Evolutionary conservation across 2,888 invertebrate genomes (phyloP).

Genomic region (Cryptocephalus moraei): DNA sequence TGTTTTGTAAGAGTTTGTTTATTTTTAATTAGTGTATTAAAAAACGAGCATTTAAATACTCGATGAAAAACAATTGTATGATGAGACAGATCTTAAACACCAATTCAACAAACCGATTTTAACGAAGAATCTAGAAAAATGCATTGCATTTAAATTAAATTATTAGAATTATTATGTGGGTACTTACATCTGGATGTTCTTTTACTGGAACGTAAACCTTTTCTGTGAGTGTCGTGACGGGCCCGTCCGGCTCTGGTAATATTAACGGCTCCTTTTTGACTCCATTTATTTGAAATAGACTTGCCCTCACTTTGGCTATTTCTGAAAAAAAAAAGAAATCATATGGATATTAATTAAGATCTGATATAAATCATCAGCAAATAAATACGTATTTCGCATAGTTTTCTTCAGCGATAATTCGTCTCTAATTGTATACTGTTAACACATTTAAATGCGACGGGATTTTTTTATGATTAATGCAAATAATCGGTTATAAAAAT

Average conservation of each 20-base stretch:
- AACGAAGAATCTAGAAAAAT: too few relatives aligned
- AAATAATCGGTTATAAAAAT: background rate
- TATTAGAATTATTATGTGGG: slow-evolving; percentile 10
- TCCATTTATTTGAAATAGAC: slow-evolving; percentile 98
- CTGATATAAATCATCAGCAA: too few relatives aligned
- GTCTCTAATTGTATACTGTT: too few relatives aligned
- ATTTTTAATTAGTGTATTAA: too few relatives aligned
- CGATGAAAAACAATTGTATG: too few relatives aligned
- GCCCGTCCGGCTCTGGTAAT: slow-evolving; percentile 84
- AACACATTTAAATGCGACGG: background rate
- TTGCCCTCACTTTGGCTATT: slow-evolving; percentile 95
- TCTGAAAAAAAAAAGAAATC: slow-evolving; percentile 59
- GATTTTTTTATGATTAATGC: background rate
- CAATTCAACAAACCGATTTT: too few relatives aligned
- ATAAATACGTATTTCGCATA: too few relatives aligned
- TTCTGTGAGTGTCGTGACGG: slow-evolving; percentile 88
- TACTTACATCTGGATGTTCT: slow-evolving; percentile 99
- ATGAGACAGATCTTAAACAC: too few relatives aligned
- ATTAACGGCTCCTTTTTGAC: slow-evolving; percentile 87
- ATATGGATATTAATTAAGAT: background rate
- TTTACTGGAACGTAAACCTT: slow-evolving; percentile 99
- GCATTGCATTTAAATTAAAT: too few relatives aligned
- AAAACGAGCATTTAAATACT: too few relatives aligned
- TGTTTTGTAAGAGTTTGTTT: too few relatives aligned
- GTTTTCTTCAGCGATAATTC: too few relatives aligned